These are phyloP conservation scores for Sylvietta virens DNA, from an alignment of 2,113 vertebrate genomes.

Conservation along the genomic window DNA sequence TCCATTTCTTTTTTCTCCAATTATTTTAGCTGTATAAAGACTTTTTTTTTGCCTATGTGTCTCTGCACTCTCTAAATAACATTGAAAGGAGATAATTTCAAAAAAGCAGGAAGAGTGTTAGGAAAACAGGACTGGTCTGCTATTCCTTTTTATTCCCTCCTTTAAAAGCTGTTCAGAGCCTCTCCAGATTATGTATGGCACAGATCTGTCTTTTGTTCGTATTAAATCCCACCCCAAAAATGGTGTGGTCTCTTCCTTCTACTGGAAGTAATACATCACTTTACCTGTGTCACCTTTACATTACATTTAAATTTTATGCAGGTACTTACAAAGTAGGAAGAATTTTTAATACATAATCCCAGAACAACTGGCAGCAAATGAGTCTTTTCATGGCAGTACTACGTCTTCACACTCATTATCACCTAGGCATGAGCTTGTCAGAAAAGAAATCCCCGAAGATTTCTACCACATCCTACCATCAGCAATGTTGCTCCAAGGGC, in stretches of 20 bases:
- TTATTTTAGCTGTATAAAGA: background rate
- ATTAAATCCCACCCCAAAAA: background rate
- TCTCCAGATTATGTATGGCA: background rate
- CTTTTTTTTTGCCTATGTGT: background rate
- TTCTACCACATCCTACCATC: slow-evolving; percentile 70
- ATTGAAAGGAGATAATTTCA: background rate
- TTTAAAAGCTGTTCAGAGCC: background rate
- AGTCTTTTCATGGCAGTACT: background rate
- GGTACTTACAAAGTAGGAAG: background rate
- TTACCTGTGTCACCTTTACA: background rate
- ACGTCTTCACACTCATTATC: background rate
- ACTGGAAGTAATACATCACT: background rate
- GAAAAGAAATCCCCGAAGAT: background rate
- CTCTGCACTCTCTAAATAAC: background rate
- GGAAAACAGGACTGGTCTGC: background rate
- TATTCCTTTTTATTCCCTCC: background rate
- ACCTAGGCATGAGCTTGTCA: background rate
- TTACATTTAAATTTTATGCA: background rate
- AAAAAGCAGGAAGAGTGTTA: background rate
- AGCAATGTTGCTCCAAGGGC: slow-evolving; percentile 80
- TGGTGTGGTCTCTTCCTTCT: background rate
- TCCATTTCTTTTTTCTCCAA: background rate
- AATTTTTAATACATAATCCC: background rate
- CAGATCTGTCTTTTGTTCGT: background rate
- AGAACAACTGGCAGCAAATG: background rate